Evolutionary conservation across 1,140 invertebrate genomes (phyloP).

Genomic region (Planococcus citri): DNA sequence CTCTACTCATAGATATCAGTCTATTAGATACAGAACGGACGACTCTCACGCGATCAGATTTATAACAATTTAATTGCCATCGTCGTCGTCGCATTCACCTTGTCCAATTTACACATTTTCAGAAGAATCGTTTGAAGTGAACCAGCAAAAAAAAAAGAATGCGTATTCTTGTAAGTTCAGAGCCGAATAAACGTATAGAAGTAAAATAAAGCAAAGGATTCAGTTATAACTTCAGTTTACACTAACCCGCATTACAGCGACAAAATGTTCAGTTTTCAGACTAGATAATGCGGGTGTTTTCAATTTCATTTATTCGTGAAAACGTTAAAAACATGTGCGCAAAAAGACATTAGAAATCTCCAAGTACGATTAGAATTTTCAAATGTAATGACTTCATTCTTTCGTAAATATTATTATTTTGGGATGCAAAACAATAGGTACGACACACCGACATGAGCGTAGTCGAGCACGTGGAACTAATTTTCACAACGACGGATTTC

Average conservation of each 20-base stretch:
- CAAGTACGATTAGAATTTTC: not conserved
- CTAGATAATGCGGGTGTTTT: not conserved
- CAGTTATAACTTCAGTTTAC: not conserved
- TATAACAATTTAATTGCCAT: not conserved
- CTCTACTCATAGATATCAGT: too few relatives aligned
- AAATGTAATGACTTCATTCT: not conserved
- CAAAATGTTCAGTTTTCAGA: not conserved
- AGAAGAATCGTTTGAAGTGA: not conserved
- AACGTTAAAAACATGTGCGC: slow-evolving; percentile 2
- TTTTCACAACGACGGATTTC: too few relatives aligned
- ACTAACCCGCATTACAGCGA: not conserved
- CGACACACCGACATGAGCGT: too few relatives aligned
- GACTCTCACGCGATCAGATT: not conserved
- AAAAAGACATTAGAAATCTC: not conserved
- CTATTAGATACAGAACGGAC: too few relatives aligned
- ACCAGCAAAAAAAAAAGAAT: not conserved
- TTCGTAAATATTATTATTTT: too few relatives aligned
- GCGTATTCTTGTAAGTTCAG: not conserved
- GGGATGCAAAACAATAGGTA: too few relatives aligned
- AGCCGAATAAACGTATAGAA: not conserved
- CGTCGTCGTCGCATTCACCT: too few relatives aligned
- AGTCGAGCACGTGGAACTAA: too few relatives aligned
- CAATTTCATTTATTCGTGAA: not conserved
- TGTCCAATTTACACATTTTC: not conserved
- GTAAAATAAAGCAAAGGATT: not conserved